Base-by-base conservation (phyloP, 2,888 invertebrate genomes). In the Chloromyia formosa region DNA sequence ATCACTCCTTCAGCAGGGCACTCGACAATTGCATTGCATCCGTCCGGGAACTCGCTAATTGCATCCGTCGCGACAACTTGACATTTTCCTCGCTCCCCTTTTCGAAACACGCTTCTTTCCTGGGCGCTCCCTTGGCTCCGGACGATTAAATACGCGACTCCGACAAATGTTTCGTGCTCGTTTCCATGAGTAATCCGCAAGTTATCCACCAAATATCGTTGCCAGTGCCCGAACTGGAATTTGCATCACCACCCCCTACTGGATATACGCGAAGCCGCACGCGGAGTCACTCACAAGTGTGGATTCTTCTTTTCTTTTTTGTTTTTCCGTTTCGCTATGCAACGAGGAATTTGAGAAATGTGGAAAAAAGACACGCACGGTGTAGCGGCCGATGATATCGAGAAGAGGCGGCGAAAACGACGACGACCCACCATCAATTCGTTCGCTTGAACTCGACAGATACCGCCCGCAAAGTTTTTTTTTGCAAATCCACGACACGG, bases 181-280 rank as follows among this genome's bases (percentile, higher is more conserved):
- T 35, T 74, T 74, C 74, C 74, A 68, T 74, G 42, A 42, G 66
- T 64, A 54, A 74, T 66, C 56, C 22, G n/a, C 27, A 18, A 23
- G 16, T 20, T 35, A 74, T 64, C 56, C 74, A 35, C 27, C 40
- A 64, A 14, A 62, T 49, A 53, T 16, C 53, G 14, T 2, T 23
- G 23, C 64, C 71, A 40, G 73, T 64, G 9, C 14, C n/a, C 45
- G n/a, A 12, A 5, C 9, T 12, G 14, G 12, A 12, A 66, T 12
- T 66, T 22, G 49, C 49, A 49, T 49, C 18, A 66, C 45, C 27
- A 35, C 27, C 27, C 22, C 20, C 16, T 49, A n/a, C 49, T 49
- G 49, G 3, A 49, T 49, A 12, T 49, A n/a, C 27, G 27, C 27
- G 27, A 35, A 49, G 14, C 49, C 12, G 49, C 49, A 5, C 12